Evolutionary conservation across 1,140 invertebrate genomes (phyloP), one percentile per base, ranked within the genome.

Genomic region (Lucilia sericata): DNA sequence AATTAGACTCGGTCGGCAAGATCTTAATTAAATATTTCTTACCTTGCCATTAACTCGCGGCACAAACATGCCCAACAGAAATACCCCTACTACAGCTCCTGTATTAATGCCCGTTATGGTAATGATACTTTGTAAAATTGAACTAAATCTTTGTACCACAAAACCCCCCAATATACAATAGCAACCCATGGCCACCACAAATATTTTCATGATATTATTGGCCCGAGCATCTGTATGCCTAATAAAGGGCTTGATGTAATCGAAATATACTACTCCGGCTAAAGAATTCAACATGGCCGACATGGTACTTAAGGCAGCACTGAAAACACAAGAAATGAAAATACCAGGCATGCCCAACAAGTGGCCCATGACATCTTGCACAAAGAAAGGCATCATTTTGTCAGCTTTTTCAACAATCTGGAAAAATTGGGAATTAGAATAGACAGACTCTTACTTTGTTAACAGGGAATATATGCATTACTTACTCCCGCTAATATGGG

Each of bases 261-360:
- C 95, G 88, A 96, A 94, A 88, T 95, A 95, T 84, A 95, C 94
- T 0, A 95, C 94, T 0, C 95, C 95, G 1, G 95, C 93, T 91
- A 96, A 92, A 2, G 95, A 95, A 88, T 96, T 96, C 2, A 96
- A 88, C 0, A 93, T 94, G 12, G 94, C 94, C 0, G 94, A 95
- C 91, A 95, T 94, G 14, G 94, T 95, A 88, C 96, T 96, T 87
- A 85, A 91, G 25, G 94, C 94, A 30, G 94, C 95, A 87, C 94
- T 94, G 83, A 95, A 95, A 2, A 96, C 92, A 82, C 94, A 94
- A 55, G 94, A 94, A 7, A 95, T 92, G 86, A 95, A 95, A 0
- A 95, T 82, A 2, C 95, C 95, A 5, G 94, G 93, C 84, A 95
- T 87, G 13, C 94, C 94, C 0, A 91, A 91, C 42, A 93, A 86